Evolutionary conservation across 2,888 invertebrate genomes (phyloP).

Genomic region (Disparrhopalites patrizii): DNA sequence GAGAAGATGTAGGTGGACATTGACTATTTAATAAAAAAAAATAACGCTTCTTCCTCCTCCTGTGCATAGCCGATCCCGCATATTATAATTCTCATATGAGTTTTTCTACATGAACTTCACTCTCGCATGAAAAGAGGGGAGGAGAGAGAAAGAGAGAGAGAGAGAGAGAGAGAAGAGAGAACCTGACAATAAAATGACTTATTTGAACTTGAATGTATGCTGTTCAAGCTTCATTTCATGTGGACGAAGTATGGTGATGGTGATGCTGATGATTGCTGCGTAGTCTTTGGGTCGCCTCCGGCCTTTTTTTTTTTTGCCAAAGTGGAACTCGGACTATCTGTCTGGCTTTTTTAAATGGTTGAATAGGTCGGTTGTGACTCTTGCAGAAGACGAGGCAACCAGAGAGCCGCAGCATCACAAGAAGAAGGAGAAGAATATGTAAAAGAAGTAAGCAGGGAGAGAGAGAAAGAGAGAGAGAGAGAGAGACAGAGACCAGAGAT

Average conservation of each 20-base stretch:
- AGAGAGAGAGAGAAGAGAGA: neutral
- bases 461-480: no score
- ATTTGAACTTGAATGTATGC: constrained; percentile 17
- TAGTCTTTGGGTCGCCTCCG: constrained; percentile 5
- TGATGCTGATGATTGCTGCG: neutral
- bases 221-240: neutral
- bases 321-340: constrained; percentile 20
- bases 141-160: neutral
- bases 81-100: no score
- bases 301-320: constrained; percentile 14
- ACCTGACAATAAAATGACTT: constrained; percentile 19
- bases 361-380: constrained; percentile 15
- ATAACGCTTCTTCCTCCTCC: no score
- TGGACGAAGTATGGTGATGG: neutral
- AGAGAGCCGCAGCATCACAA: no score
- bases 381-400: neutral
- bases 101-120: no score
- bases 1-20: no score
- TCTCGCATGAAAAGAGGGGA: neutral
- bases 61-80: no score
- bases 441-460: no score
- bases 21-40: no score
- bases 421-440: no score
- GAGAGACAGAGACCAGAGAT: no score
- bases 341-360: constrained; percentile 22